Conservation (phyloP, 2,113 vertebrate genomes). For the Sprattus sprattus region DNA sequence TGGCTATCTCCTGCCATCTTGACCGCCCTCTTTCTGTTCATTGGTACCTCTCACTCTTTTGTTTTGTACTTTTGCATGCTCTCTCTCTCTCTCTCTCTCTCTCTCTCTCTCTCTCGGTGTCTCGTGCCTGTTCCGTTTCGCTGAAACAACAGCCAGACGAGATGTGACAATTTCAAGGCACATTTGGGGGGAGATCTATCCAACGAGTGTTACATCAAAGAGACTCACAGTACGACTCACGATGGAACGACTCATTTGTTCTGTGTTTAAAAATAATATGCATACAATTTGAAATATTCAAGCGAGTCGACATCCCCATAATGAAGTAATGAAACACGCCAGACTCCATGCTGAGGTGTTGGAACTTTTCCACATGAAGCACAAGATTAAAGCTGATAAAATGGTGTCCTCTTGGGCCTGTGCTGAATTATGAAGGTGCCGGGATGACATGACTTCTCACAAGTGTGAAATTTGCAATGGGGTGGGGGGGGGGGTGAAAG, state of each 20-base stretch:
- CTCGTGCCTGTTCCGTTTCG: background rate
- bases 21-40: background rate
- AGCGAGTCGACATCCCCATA: background rate
- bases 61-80: background rate
- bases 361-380: background rate
- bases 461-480: background rate
- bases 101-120: background rate
- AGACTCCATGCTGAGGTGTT: background rate
- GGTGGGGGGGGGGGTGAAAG: background rate
- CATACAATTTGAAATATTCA: constrained; percentile 6
- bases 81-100: background rate
- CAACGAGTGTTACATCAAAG: background rate
- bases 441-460: background rate
- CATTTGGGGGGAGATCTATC: background rate
- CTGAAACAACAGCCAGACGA: background rate
- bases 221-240: background rate
- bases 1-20: background rate
- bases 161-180: background rate
- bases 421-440: background rate
- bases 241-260: background rate
- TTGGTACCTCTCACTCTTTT: background rate
- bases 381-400: background rate
- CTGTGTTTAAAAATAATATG: background rate
- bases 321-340: background rate
- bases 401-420: background rate